phyloP scores from a whole-genome alignment of 2,888 invertebrate species.

The Meghimatium bilineatum region DNA sequence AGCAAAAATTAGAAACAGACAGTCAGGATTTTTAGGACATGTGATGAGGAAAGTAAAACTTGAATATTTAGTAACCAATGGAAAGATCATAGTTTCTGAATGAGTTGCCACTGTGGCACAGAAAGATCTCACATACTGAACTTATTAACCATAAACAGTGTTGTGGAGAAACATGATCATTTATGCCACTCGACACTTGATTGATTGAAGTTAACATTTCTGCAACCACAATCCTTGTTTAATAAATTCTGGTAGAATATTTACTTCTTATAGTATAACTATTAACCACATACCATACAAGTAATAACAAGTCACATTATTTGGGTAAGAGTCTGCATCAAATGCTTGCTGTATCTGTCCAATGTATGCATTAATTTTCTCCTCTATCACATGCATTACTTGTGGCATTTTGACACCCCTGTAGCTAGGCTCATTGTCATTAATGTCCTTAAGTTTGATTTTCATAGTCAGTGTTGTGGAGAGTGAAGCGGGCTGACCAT shows the following conservation, averaged over 20 bases:
- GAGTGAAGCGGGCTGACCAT: slow-evolving; percentile 85
- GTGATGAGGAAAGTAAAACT: too few species aligned
- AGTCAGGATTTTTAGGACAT: too few species aligned
- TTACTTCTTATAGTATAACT: neutral
- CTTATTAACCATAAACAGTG: too few species aligned
- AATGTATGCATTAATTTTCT: slow-evolving; percentile 52
- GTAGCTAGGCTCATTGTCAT: slow-evolving; percentile 73
- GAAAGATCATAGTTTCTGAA: too few species aligned
- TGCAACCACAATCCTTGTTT: too few species aligned
- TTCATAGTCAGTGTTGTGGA: slow-evolving; percentile 83
- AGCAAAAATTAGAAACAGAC: too few species aligned
- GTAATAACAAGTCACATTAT: slow-evolving; percentile 86
- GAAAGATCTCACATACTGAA: too few species aligned
- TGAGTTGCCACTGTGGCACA: too few species aligned
- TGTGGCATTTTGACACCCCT: slow-evolving; percentile 55
- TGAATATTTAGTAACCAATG: too few species aligned
- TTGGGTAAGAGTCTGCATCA: slow-evolving; percentile 85
- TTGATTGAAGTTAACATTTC: too few species aligned
- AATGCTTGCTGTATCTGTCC: slow-evolving; percentile 60
- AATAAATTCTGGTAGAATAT: neutral
- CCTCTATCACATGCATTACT: slow-evolving; percentile 57
- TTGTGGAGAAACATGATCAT: too few species aligned
- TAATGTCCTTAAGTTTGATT: slow-evolving; percentile 77
- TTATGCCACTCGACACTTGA: too few species aligned
- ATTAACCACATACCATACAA: slow-evolving; percentile 81